Base-by-base conservation (phyloP, 2,113 vertebrate species). In the Rhabdornis inornatus region DNA sequence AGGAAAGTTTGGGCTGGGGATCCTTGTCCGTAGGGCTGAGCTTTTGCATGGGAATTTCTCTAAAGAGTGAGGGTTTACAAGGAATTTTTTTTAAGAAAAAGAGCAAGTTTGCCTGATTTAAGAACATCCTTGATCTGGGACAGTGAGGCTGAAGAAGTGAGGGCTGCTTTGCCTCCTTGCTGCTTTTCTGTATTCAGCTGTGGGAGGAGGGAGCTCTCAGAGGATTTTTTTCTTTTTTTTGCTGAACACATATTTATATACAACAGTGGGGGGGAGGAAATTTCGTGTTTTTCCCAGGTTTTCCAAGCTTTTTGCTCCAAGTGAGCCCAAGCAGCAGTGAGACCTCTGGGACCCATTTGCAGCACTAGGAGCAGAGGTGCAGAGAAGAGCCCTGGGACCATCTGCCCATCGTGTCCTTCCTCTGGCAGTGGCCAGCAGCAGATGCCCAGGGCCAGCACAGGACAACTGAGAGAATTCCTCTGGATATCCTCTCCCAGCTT, bases 291-390 rank as follows among this genome's bases (percentile, higher is more conserved):
- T 60, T 15, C 49, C 35, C 8, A 8, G 12, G 4, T 40, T 74
- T 90, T 77, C 47, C 23, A n/a, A 50, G 35, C 25, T 92, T 82
- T 44, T 60, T 66, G 13, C 77, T 24, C 52, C 44, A 37, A 31
- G 11, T 10, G 17, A 76, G 12, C 44, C 77, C 23, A 57, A 60
- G 57, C n/a, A 63, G 27, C 49, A 56, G 13, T 0, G 3, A 55
- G 20, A 17, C 4, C 37, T 66, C 24, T 42, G 0, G 0, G 3
- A 3, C 9, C 12, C 18, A 1, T 7, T 17, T 17, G 17, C 37
- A 63, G 53, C 47, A 4, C 44, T 45, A n/a, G 1, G 39, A 39
- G 65, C 22, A 61, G 37, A 35, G 30, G 1, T 2, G 10, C 15
- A 19, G 40, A 53, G 40, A 53, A 3, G 24, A 53, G 72, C 28